Conservation (phyloP, 2,888 invertebrate species). For the Craniophora ligustri region DNA sequence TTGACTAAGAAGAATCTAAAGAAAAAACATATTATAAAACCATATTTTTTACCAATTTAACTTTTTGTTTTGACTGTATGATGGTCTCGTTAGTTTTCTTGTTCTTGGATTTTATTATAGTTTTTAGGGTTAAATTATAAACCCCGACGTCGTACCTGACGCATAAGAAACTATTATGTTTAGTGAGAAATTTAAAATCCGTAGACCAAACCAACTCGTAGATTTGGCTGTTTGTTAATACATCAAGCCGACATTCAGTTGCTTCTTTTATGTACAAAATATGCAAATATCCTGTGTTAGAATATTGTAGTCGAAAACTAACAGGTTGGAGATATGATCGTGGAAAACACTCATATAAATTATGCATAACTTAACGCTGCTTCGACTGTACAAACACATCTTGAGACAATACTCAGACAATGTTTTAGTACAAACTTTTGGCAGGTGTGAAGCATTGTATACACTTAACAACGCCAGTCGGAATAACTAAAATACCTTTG, state of each 20-base stretch:
- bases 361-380: slow-evolving; percentile 45
- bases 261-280: background rate
- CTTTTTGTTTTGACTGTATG: too few relatives aligned
- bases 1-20: too few relatives aligned
- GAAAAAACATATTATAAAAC: too few relatives aligned
- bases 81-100: too few relatives aligned
- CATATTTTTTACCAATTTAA: too few relatives aligned
- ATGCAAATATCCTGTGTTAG: background rate
- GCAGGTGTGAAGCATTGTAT: slow-evolving; percentile 28
- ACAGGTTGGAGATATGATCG: background rate
- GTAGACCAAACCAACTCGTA: too few relatives aligned
- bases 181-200: background rate
- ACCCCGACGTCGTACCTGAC: too few relatives aligned
- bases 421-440: slow-evolving; percentile 22
- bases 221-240: background rate
- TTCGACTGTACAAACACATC: slow-evolving; percentile 26
- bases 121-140: too few relatives aligned
- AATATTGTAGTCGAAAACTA: background rate
- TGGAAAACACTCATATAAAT: slow-evolving; percentile 2
- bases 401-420: slow-evolving; percentile 31
- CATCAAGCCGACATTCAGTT: background rate
- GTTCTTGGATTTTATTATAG: too few relatives aligned
- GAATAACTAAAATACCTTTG: slow-evolving; percentile 20
- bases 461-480: slow-evolving; percentile 19
- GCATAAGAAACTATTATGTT: too few relatives aligned